Percentiles rank a stretch among this genome's conserved stretches.
phyloP scores from a whole-genome alignment of 2,888 invertebrate genomes.

The Eupsilia transversa region DNA sequence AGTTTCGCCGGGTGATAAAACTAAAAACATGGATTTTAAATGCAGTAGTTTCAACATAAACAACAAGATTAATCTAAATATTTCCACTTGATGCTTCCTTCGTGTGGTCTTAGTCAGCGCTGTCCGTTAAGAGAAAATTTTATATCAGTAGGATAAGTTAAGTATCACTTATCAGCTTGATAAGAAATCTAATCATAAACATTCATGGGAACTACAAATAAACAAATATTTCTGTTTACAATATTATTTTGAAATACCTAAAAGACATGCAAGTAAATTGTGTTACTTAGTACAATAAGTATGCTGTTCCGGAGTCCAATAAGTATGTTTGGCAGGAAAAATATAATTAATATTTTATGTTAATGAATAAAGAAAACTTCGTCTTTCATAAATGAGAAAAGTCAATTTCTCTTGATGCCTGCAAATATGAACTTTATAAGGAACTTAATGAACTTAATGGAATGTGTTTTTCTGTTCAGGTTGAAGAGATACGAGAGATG shows the following conservation, averaged over 20 bases:
- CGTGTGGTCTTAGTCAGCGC: not conserved
- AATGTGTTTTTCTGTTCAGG: slow-evolving; percentile 90
- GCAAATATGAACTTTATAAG: slow-evolving; percentile 4
- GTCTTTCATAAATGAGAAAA: slow-evolving; percentile 2
- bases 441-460: slow-evolving; percentile 7
- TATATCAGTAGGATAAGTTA: slow-evolving; percentile 36
- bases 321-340: slow-evolving; percentile 5
- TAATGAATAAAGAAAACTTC: slow-evolving; percentile 34
- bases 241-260: slow-evolving; percentile 18
- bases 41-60: not conserved
- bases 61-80: slow-evolving; percentile 13
- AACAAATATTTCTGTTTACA: slow-evolving; percentile 40
- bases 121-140: slow-evolving; percentile 10
- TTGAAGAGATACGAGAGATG: slow-evolving; percentile 99
- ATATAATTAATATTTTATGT: slow-evolving; percentile 29
- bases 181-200: slow-evolving; percentile 32
- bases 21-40: not conserved
- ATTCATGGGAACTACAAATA: slow-evolving; percentile 45
- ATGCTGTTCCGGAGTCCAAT: slow-evolving; percentile 24
- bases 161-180: slow-evolving; percentile 42
- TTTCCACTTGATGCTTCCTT: not conserved
- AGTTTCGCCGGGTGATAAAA: not conserved
- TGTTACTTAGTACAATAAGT: not conserved
- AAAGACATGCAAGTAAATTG: slow-evolving; percentile 2
- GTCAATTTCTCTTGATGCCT: slow-evolving; percentile 3